Evolutionary conservation across 2,888 invertebrate species (phyloP).

Genomic region (Leptopterna dolabrata): DNA sequence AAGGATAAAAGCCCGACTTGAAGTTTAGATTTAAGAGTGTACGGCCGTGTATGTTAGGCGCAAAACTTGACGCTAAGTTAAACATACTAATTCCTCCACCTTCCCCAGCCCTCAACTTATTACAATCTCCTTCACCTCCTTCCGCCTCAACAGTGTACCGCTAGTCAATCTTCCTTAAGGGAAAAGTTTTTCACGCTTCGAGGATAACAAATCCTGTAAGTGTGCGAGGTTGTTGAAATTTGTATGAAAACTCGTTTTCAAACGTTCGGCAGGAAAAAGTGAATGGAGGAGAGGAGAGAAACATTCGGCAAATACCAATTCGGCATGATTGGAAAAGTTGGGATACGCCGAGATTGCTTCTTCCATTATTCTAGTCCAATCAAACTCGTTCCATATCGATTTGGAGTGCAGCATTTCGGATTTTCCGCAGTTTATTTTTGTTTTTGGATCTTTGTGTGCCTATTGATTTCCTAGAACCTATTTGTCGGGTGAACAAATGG

Average conservation of each 20-base stretch:
- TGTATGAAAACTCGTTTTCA: neutral
- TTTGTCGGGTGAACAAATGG: no score
- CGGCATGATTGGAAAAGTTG: constrained; percentile 27
- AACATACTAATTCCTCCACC: constrained; percentile 10
- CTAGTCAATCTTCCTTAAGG: constrained; percentile 2
- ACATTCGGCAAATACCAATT: constrained; percentile 24
- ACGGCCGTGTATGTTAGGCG: neutral
- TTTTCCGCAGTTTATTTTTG: neutral
- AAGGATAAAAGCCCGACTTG: neutral
- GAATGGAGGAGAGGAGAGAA: neutral
- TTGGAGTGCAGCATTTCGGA: neutral
- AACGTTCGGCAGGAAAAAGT: neutral
- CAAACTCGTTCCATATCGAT: constrained; percentile 23
- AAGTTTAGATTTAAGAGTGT: constrained; percentile 11
- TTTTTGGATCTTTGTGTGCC: neutral
- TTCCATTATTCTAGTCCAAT: constrained; percentile 23
- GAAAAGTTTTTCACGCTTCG: neutral
- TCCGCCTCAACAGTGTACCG: neutral
- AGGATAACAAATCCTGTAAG: neutral
- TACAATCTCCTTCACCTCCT: neutral
- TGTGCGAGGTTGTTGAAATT: constrained; percentile 6
- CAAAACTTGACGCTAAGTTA: constrained; percentile 14
- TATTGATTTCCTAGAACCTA: no score
- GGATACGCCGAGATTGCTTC: constrained; percentile 20
- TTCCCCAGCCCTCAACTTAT: neutral